phyloP scores from a whole-genome alignment of 2,888 invertebrate genomes.

The Onthophagus sagittarius region DNA sequence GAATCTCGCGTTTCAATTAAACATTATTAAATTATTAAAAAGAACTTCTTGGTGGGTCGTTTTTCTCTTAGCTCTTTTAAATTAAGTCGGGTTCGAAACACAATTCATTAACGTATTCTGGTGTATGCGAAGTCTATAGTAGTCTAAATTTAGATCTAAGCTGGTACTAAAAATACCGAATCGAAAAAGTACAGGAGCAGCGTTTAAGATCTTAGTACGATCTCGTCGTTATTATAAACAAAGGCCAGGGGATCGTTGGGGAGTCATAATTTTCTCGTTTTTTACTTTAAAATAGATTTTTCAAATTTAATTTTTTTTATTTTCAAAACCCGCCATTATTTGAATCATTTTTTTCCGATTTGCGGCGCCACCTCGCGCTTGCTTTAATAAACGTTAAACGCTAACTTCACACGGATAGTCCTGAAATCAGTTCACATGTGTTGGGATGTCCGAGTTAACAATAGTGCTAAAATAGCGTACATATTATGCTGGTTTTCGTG shows the following conservation, averaged over 20 bases:
- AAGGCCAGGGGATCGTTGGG: neutral
- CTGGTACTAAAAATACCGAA: slow-evolving; percentile 7
- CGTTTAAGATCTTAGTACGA: slow-evolving; percentile 1
- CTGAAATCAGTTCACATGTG: slow-evolving; percentile 10
- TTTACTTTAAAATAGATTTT: neutral
- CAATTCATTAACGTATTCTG: neutral
- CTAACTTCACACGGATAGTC: neutral
- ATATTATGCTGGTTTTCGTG: slow-evolving; percentile 23
- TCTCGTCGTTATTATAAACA: slow-evolving; percentile 10
- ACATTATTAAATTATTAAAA: too few species aligned
- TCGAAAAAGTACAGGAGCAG: neutral
- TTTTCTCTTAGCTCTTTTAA: neutral
- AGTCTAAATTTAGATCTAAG: slow-evolving; percentile 8
- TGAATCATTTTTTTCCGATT: neutral
- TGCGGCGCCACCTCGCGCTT: neutral
- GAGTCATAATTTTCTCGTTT: neutral
- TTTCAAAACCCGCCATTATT: neutral
- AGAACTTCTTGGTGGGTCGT: neutral
- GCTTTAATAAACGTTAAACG: neutral
- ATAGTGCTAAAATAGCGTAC: slow-evolving; percentile 23
- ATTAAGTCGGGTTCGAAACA: neutral
- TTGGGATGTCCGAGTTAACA: slow-evolving; percentile 14
- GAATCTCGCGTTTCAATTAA: too few species aligned
- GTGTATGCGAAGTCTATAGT: slow-evolving; percentile 3
- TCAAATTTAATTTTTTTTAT: slow-evolving; percentile 4